Evolutionary conservation across 1,140 invertebrate species (phyloP), one percentile per base, ranked within the genome.

Genomic region (Coboldia fuscipes): DNA sequence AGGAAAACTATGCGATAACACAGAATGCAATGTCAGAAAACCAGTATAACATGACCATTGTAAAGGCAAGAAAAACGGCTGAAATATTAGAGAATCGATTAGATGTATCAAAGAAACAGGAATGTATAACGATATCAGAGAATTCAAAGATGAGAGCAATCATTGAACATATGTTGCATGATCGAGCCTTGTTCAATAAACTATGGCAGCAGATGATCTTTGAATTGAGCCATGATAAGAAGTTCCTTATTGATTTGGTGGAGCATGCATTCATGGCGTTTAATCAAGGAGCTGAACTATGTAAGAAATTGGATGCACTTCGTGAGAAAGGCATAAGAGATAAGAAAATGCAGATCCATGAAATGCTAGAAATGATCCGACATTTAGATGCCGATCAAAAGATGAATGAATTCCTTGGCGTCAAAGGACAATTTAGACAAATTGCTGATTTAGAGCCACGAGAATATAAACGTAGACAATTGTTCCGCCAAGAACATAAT

Each of bases 171-270:
- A 50, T 50, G 12, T 39, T 50, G 1, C 45, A 48, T 19, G 42
- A 49, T 32, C 42, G 48, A 17, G 42, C 45, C 6, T 42, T 48
- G 22, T 50, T 50, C 28, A 50, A 50, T 10, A 42, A 44, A 7
- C 43, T 44, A 0, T 50, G 48, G 34, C 42, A 41, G 1, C 45
- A 47, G 15, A 50, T 48, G 45, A 46, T 50, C n/a, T 43, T 42
- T 33, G 45, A 50, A 13, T 37, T 50, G 2, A 50, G 48, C 23
- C 46, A 41, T 32, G 48, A 51, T 30, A 50, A 50, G 21, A 50
- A 50, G 37, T 50, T 50, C 20, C 40, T 50, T 1, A 38, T 48
- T 6, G 48, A 50, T 26, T 29, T 50, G 3, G 45, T 50, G 6
- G 48, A 50, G 30, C 46, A 48, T 15, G 46, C 48, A 2, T 32